Evolutionary conservation across 2,888 invertebrate species (phyloP), one percentile per base, ranked within the genome.

Genomic region (Aleiodes alternator): DNA sequence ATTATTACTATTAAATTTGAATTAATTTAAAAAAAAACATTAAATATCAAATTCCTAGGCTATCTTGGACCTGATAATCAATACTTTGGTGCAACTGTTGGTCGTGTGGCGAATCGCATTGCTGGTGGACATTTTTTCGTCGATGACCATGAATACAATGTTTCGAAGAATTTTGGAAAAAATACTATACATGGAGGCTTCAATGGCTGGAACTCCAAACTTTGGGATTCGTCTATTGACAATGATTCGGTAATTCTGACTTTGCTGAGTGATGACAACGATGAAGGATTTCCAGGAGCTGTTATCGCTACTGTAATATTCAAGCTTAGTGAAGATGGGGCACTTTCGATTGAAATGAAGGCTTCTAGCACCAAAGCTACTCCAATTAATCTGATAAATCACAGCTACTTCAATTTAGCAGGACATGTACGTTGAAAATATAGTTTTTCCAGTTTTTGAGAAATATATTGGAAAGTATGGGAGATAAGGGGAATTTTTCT

Each of bases 221-320:
- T 89, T n/a, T 89, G 89, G 90, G 81, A 87, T 4, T 82, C 86
- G 0, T 74, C 79, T 0, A 78, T 87, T 11, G 75, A 80, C 3
- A 76, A 80, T 14, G 84, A 90, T 74, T 84, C 86, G 3, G 93
- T 97, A 0, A 91, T 93, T 1, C 92, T 98, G 91, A 93, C 92
- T 55, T 94, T 96, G 84, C 90, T 93, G 1, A 97, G 96, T 66
- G 92, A 92, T 5, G 95, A 96, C 81, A 94, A 94, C 11, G 94
- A 96, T 83, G 96, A 98, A 89, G 97, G 97, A 0, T 98, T 95
- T 89, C 98, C 98, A 0, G 98, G 98, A 0, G 92, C 94, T 57
- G 91, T 98, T 9, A 91, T 93, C 81, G 93, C 93, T 0, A 93
- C 93, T 59, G 92, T 95, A 0, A 91, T 91, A 0, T 97, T 95